These are phyloP conservation scores for Sisyra terminalis DNA, from an alignment of 2,888 invertebrate genomes.

Conservation along the genomic window DNA sequence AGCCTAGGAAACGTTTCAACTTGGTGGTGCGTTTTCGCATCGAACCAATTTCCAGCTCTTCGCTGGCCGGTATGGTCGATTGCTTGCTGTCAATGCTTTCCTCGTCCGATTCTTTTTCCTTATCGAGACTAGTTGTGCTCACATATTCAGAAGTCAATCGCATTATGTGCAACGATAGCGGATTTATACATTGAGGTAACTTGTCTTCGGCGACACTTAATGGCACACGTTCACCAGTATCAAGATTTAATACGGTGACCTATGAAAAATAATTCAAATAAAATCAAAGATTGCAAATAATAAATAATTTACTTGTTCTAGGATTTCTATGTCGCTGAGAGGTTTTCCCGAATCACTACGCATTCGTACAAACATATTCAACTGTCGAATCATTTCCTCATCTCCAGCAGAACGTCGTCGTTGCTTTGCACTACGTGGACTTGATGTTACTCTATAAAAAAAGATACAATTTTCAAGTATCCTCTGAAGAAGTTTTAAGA, in stretches of 20 bases:
- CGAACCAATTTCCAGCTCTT: conserved; percentile 27
- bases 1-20: conserved; percentile 68
- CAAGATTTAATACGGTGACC: conserved; percentile 57
- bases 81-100: conserved; percentile 53
- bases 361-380: conserved; percentile 59
- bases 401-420: conserved; percentile 73
- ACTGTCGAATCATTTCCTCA: conserved; percentile 51
- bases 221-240: conserved; percentile 85
- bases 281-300: too few species aligned
- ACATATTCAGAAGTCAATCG: conserved; percentile 82
- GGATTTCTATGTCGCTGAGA: conserved; percentile 80
- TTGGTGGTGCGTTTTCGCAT: conserved; percentile 34
- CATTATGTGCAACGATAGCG: conserved; percentile 88
- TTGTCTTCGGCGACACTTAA: conserved; percentile 89
- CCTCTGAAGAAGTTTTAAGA: too few species aligned
- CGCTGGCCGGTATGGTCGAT: conserved; percentile 33
- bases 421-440: conserved; percentile 31
- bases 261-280: neutral
- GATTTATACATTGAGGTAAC: conserved; percentile 81
- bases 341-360: conserved; percentile 76
- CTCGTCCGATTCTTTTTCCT: conserved; percentile 60
- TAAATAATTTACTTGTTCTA: conserved; percentile 60
- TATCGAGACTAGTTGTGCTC: conserved; percentile 40
- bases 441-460: conserved; percentile 10
- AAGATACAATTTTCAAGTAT: too few species aligned